Conservation (phyloP, 1,140 invertebrate species). For the Psix sp. region DNA sequence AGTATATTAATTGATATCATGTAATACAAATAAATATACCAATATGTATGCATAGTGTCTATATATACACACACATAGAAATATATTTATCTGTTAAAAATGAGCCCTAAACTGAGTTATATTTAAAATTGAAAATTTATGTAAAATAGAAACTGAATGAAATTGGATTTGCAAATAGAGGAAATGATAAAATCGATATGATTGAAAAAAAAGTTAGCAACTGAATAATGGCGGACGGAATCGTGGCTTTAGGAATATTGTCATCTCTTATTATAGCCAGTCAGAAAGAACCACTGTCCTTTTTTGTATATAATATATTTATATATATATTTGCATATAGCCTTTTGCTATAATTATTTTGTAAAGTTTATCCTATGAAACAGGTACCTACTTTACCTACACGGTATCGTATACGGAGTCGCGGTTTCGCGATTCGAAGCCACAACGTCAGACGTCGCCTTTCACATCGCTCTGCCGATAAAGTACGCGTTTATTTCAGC, state of each 20-base stretch:
- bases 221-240: slow-evolving; percentile 38
- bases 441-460: slow-evolving; percentile 73
- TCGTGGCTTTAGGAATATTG: slow-evolving; percentile 72
- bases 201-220: slow-evolving; percentile 20
- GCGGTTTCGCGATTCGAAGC: slow-evolving; percentile 72
- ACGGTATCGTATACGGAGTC: slow-evolving; percentile 76
- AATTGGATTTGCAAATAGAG: no score
- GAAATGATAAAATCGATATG: neutral
- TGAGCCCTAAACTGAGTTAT: no score
- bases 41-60: no score
- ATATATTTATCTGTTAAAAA: no score
- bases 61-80: no score
- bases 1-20: no score
- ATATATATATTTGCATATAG: slow-evolving; percentile 59
- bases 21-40: no score
- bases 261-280: slow-evolving; percentile 70
- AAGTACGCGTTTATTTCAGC: slow-evolving; percentile 44
- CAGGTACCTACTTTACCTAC: slow-evolving; percentile 78
- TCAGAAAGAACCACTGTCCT: slow-evolving; percentile 40
- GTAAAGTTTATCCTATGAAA: slow-evolving; percentile 66
- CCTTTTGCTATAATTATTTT: slow-evolving; percentile 69
- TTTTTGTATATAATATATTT: slow-evolving; percentile 47
- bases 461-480: slow-evolving; percentile 72
- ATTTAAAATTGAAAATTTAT: neutral
- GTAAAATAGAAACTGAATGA: no score